These are phyloP conservation scores for Lethenteron camtschaticum DNA, from an alignment of 2,113 vertebrate species.

Conservation along the genomic window DNA sequence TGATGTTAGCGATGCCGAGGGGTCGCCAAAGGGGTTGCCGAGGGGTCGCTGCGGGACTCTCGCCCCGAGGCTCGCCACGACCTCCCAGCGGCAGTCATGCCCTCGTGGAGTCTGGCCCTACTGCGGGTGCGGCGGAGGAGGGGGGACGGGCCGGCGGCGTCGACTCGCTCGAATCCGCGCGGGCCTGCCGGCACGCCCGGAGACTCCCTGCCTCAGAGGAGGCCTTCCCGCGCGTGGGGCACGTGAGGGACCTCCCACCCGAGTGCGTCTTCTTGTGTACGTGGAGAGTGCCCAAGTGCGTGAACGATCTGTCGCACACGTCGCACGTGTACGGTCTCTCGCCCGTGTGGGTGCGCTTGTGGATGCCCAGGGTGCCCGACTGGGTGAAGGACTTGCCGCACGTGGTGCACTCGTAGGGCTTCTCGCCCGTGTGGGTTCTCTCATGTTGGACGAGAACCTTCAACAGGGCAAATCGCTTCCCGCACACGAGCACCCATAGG, in stretches of 20 bases:
- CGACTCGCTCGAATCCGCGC: no score
- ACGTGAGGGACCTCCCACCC: background rate
- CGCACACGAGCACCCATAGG: constrained; percentile 4
- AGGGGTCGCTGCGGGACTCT: no score
- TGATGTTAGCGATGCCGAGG: no score
- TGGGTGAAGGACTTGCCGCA: background rate
- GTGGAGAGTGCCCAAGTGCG: background rate
- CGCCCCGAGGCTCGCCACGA: no score
- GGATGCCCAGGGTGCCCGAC: background rate
- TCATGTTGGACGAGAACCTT: background rate
- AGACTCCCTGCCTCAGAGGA: background rate
- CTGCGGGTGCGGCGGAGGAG: no score
- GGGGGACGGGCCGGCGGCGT: no score
- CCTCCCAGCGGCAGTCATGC: no score
- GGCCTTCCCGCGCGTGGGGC: background rate
- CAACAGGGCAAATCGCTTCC: background rate
- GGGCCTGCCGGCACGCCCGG: no score
- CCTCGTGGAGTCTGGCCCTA: no score
- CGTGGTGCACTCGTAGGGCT: background rate
- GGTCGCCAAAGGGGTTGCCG: no score
- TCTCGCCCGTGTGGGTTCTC: constrained; percentile 3
- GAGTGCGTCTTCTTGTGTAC: background rate
- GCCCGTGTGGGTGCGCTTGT: constrained; percentile 1
- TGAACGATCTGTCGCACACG: constrained; percentile 1
- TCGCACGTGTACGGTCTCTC: background rate